These are phyloP conservation scores for Blomia tropicalis DNA, from an alignment of 2,888 invertebrate genomes.

Conservation along the genomic window DNA sequence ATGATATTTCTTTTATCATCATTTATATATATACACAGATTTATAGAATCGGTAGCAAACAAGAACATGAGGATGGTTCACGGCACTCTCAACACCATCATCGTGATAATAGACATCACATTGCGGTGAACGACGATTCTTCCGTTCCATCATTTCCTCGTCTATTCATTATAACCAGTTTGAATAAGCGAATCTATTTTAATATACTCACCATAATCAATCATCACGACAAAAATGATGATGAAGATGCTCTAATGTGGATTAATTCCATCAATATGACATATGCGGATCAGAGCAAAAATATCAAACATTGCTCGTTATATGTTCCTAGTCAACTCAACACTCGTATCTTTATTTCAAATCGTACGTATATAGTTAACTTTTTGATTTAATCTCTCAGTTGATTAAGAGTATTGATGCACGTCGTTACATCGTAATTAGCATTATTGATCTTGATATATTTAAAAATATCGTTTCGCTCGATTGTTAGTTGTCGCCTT, in stretches of 20 bases:
- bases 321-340: slow-evolving; percentile 10
- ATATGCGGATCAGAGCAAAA: not conserved
- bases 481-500: no score
- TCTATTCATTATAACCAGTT: not conserved
- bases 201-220: not conserved
- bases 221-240: not conserved
- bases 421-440: no score
- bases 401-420: no score
- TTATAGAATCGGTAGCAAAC: not conserved
- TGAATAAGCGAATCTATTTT: slow-evolving; percentile 5
- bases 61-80: no score
- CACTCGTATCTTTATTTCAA: not conserved
- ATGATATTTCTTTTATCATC: no score
- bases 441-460: no score
- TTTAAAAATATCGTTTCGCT: no score
- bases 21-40: no score
- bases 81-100: no score
- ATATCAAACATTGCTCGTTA: not conserved
- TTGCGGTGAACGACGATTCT: not conserved
- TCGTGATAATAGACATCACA: not conserved
- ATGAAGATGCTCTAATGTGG: not conserved
- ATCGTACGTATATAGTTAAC: not conserved
- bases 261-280: not conserved
- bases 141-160: not conserved
- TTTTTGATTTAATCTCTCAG: no score